phyloP scores from a whole-genome alignment of 2,113 vertebrate genomes.

The Hypanus sabinus region DNA sequence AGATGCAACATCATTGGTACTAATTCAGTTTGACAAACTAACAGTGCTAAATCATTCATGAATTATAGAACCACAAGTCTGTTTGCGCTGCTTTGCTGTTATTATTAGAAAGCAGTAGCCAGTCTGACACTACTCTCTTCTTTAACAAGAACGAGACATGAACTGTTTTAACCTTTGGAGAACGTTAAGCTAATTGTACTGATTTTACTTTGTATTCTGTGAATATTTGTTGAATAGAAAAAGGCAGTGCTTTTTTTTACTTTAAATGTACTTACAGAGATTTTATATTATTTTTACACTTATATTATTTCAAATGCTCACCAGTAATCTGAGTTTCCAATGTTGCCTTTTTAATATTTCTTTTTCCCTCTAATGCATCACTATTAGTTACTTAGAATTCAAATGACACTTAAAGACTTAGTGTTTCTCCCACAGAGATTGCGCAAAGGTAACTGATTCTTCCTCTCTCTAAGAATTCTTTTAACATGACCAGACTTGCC shows the following conservation, averaged over 20 bases:
- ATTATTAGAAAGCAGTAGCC: background rate
- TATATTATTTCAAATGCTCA: background rate
- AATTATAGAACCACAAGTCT: background rate
- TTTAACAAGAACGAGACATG: background rate
- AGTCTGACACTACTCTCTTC: background rate
- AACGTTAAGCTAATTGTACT: constrained; percentile 28
- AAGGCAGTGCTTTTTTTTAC: constrained; percentile 10
- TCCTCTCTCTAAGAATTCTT: background rate
- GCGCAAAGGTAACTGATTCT: background rate
- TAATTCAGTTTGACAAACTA: background rate
- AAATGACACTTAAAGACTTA: background rate
- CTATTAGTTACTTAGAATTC: background rate
- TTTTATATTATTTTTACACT: constrained; percentile 22
- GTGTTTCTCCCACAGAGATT: background rate
- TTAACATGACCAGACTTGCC: background rate
- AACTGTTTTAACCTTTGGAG: background rate
- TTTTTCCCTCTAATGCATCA: background rate
- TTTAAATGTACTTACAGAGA: constrained; percentile 30
- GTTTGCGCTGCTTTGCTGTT: background rate
- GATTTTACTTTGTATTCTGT: constrained; percentile 35
- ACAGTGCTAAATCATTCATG: background rate
- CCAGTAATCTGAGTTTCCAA: background rate
- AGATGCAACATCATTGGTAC: background rate
- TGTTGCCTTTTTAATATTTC: background rate
- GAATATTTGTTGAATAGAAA: constrained; percentile 33